phyloP scores from a whole-genome alignment of 2,797 vertebrate genomes.

The Erpetoichthys calabaricus region DNA sequence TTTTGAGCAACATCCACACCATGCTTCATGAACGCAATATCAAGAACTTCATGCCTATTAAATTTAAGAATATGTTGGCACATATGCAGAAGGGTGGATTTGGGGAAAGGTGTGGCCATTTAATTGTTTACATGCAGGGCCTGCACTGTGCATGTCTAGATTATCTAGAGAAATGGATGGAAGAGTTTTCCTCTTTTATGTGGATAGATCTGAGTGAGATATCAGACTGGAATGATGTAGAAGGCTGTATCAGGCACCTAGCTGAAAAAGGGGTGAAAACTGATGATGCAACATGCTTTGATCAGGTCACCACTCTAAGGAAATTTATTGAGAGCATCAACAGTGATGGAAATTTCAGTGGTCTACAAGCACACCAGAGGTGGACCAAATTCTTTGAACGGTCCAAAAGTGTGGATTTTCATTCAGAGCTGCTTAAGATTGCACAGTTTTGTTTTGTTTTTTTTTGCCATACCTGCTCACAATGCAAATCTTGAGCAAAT shows the following conservation, averaged over 20 bases:
- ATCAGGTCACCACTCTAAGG: too few relatives aligned
- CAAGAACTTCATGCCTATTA: not conserved
- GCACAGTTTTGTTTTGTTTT: too few relatives aligned
- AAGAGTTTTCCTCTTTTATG: not conserved
- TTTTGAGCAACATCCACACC: not conserved
- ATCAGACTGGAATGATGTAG: constrained; percentile 3
- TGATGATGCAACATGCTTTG: constrained; percentile 7
- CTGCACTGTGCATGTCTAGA: not conserved
- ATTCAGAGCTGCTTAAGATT: too few relatives aligned
- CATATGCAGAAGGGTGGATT: not conserved
- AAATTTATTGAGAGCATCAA: too few relatives aligned
- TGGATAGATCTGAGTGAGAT: not conserved
- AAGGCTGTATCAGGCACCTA: not conserved
- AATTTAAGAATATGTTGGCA: constrained; percentile 1
- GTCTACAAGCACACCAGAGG: too few relatives aligned
- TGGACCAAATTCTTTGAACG: too few relatives aligned
- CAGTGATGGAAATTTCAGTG: too few relatives aligned
- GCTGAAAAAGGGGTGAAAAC: not conserved
- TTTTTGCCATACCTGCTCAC: too few relatives aligned
- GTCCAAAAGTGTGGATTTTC: too few relatives aligned
- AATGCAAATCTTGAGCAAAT: too few relatives aligned
- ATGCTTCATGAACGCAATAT: too few relatives aligned
- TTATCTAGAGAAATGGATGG: not conserved
- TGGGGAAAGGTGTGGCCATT: not conserved
- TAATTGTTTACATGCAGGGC: not conserved